Evolutionary conservation across 37 sponge, comb jelly and placozoan species (phyloP), one percentile per base, ranked within the genome.

Genomic region (Amphimedon queenslandica): DNA sequence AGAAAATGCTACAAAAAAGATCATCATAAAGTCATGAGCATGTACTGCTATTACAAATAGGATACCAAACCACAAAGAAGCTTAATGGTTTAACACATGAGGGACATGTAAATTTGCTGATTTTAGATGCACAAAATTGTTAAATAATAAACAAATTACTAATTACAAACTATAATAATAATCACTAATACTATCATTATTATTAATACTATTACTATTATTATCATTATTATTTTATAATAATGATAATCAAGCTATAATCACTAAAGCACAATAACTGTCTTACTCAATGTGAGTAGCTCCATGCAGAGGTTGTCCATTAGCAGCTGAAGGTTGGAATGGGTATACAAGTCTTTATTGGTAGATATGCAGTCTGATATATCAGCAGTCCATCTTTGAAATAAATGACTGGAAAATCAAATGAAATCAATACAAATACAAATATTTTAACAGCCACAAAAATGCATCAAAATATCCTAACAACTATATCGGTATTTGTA

Each of bases 1-100:
- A 51, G 87, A 86, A 42, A 92, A 92, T 21, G 89, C 93, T 92
- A 40, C 31, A 70, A 35, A 18, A n/a, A n/a, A n/a, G n/a, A n/a
- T n/a, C n/a, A n/a, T n/a, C n/a, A n/a, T n/a, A n/a, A n/a, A n/a
- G n/a, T n/a, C n/a, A n/a, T n/a, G n/a, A n/a, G n/a, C n/a, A n/a
- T n/a, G n/a, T n/a, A n/a, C n/a, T n/a, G n/a, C n/a, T n/a, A n/a
- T n/a, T n/a, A n/a, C n/a, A n/a, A n/a, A n/a, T n/a, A n/a, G n/a
- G n/a, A n/a, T n/a, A n/a, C n/a, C n/a, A n/a, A n/a, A n/a, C n/a
- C n/a, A n/a, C n/a, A n/a, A n/a, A n/a, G n/a, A n/a, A n/a, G n/a
- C n/a, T n/a, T n/a, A n/a, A n/a, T n/a, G n/a, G n/a, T n/a, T n/a
- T n/a, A n/a, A n/a, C n/a, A n/a, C n/a, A n/a, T n/a, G n/a, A n/a